These are phyloP conservation scores for Paramormyrops kingsleyae DNA, from an alignment of 2,113 vertebrate species.

Conservation along the genomic window DNA sequence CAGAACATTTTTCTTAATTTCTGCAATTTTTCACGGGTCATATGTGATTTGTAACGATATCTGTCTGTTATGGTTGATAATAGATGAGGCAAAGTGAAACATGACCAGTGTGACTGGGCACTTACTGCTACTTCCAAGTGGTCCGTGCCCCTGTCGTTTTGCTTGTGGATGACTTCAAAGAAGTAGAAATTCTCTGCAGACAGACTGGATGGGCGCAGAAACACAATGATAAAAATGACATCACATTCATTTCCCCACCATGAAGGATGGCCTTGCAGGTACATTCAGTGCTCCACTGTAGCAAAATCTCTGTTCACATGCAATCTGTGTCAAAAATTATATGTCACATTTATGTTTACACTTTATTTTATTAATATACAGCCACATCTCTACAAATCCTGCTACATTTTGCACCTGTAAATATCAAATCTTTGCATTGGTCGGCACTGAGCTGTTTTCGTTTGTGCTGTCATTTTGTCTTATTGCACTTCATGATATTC, in stretches of 20 bases:
- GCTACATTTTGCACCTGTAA: neutral
- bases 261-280: neutral
- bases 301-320: neutral
- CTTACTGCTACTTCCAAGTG: constrained; percentile 89
- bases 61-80: neutral
- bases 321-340: neutral
- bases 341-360: neutral
- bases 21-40: neutral
- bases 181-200: constrained; percentile 71
- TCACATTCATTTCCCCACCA: neutral
- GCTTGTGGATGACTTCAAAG: constrained; percentile 91
- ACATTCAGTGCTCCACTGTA: neutral
- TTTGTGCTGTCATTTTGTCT: neutral
- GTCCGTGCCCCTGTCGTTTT: constrained; percentile 75
- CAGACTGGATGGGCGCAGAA: constrained; percentile 57
- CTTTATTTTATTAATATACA: neutral
- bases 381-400: neutral
- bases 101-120: neutral
- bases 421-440: neutral
- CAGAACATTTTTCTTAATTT: neutral
- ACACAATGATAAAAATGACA: neutral
- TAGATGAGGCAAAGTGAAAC: neutral
- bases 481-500: neutral
- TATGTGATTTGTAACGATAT: neutral
- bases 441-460: neutral